Percentiles rank a stretch among this genome's conserved stretches.
phyloP scores from a whole-genome alignment of 2,797 vertebrate species.

The Hydrophis major region DNA sequence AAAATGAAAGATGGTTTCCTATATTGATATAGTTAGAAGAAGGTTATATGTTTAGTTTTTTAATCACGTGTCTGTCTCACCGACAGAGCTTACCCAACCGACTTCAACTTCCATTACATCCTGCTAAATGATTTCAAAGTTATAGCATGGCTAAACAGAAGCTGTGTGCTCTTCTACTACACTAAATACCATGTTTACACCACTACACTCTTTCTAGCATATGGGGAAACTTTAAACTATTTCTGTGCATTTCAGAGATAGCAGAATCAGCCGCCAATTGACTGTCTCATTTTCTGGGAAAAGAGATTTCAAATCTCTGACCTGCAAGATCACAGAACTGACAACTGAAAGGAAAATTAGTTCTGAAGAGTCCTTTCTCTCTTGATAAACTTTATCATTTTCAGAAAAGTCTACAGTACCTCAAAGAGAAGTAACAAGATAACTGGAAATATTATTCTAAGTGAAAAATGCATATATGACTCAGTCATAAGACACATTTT shows the following conservation, averaged over 20 bases:
- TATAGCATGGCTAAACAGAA: not conserved
- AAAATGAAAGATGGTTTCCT: not conserved
- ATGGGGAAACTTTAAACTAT: not conserved
- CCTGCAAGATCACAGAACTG: not conserved
- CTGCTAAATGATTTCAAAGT: not conserved
- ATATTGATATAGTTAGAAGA: not conserved
- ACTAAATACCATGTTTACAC: not conserved
- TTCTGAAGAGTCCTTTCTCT: constrained; percentile 1
- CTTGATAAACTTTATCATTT: not conserved
- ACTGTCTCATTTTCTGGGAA: not conserved
- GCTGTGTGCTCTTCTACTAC: not conserved
- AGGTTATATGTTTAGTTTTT: not conserved
- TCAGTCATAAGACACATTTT: not conserved
- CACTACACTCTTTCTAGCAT: not conserved
- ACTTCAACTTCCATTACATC: not conserved
- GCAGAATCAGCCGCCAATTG: not conserved
- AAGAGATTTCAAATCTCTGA: not conserved
- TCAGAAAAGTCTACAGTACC: not conserved
- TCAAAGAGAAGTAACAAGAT: not conserved
- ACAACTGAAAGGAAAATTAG: not conserved
- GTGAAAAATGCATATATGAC: not conserved
- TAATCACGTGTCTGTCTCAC: not conserved
- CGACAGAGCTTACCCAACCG: not conserved
- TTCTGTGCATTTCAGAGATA: not conserved
- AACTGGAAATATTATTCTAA: not conserved